Evolutionary conservation across 2,797 vertebrate genomes (phyloP).

Genomic region (Rachycentron canadum): DNA sequence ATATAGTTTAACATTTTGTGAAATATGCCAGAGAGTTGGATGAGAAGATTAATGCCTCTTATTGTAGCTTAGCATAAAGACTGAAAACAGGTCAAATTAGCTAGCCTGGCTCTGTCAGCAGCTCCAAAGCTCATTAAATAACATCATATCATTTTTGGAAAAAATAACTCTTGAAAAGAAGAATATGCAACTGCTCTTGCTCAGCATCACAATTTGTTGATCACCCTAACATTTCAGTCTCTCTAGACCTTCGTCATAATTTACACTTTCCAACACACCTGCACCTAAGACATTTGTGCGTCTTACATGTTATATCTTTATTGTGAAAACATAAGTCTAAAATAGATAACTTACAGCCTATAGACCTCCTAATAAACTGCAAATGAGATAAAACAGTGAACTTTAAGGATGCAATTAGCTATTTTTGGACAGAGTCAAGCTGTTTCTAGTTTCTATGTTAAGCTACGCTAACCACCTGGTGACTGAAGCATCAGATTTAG

Average conservation of each 20-base stretch:
- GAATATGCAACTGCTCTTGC: too few species aligned
- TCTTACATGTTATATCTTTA: too few species aligned
- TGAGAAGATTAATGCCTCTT: background rate
- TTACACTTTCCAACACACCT: too few species aligned
- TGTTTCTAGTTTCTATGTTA: conserved; percentile 2
- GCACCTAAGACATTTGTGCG: too few species aligned
- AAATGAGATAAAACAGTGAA: background rate
- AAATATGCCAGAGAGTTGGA: background rate
- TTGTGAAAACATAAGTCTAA: background rate
- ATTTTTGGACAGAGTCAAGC: background rate
- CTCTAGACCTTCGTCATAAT: too few species aligned
- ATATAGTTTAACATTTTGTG: conserved; percentile 26
- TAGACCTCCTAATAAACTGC: background rate
- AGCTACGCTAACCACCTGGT: background rate
- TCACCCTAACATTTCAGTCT: too few species aligned
- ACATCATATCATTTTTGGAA: background rate
- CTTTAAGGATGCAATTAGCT: background rate
- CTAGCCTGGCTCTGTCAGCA: background rate
- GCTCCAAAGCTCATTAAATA: background rate
- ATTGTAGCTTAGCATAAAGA: background rate
- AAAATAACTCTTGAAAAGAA: background rate
- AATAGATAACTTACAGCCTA: background rate
- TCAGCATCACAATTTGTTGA: too few species aligned
- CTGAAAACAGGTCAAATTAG: background rate
- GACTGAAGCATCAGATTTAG: background rate